Base-by-base conservation (phyloP, 2,888 invertebrate species). In the Cryptophagus acutangulus region DNA sequence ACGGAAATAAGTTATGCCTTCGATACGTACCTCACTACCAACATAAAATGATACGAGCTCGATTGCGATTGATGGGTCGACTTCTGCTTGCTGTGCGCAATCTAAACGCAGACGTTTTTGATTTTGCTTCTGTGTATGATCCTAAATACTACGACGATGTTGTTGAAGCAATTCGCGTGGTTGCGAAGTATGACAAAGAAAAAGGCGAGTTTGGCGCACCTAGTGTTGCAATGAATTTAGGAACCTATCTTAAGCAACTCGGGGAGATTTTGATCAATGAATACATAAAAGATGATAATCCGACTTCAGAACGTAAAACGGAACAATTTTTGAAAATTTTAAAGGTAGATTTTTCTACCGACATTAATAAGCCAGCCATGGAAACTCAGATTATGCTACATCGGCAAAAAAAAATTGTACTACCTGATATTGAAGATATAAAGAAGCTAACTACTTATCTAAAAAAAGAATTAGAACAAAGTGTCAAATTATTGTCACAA, bases 1-100 rank as follows among this genome's bases (percentile, higher is more conserved):
- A 49, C 36, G 54, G 42, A 2, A 54, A 54, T 38, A 35, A 41
- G 26, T 26, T 51, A 30, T 50, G 52, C 31, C 29, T 42, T 14
- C 52, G 43, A 36, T 50, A 51, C 35, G 37, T 40, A 36, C 14
- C 41, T 14, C 20, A 36, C 2, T 49, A 51, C 34, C 45, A 53
- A 18, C 35, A 45, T 20, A 34, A 45, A 2, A 46, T 53, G 48
- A 48, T 45, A 10, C 33, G 43, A 12, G 17, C 25, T 20, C 20
- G 33, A 12, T 30, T 45, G 20, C 20, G 45, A 24, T 29, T 40
- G 13, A 16, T 45, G 9, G 46, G 46, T 17, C 13, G 45, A 30
- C 37, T 48, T 26, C n/a, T 42, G 2, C 13, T 38, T 9, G 30
- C 16, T 17, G n/a, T 35, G 1, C 28, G 13, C 26, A 33, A 43